Percentiles rank a stretch among this genome's conserved stretches.
Evolutionary conservation across 2,113 vertebrate species (phyloP).

Genomic region (Paramisgurnus dabryanus): DNA sequence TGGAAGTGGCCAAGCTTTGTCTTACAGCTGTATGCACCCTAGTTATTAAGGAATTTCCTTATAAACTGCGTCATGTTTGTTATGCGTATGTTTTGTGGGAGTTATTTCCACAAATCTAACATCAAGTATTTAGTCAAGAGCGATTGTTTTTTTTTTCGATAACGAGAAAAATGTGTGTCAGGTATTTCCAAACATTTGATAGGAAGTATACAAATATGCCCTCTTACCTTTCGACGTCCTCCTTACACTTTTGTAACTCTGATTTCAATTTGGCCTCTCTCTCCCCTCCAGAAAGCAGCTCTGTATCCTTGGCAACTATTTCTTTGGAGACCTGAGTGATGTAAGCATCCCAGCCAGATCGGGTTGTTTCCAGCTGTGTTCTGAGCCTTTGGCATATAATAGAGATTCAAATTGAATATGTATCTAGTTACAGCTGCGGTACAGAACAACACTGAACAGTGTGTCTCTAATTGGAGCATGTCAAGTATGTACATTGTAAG

Average conservation of each 20-base stretch:
- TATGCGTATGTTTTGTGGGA: too few species aligned
- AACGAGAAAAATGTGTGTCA: not conserved
- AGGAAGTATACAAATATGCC: not conserved
- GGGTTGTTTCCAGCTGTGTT: slow-evolving; percentile 63
- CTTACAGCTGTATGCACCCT: too few species aligned
- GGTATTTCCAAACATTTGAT: not conserved
- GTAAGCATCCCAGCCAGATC: slow-evolving; percentile 71
- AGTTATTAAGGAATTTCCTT: too few species aligned
- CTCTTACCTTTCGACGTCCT: slow-evolving; percentile 74
- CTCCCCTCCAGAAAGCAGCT: slow-evolving; percentile 66
- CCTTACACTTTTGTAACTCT: slow-evolving; percentile 69
- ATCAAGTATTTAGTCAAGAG: not conserved
- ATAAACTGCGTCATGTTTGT: too few species aligned
- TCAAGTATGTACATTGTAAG: not conserved
- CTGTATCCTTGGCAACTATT: slow-evolving; percentile 73
- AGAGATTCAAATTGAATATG: not conserved
- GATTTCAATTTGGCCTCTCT: slow-evolving; percentile 65
- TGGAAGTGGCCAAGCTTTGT: too few species aligned
- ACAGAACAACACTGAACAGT: not conserved
- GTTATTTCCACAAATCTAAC: too few species aligned
- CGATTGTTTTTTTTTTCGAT: too few species aligned
- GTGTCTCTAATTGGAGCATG: too few species aligned
- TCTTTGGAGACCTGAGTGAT: slow-evolving; percentile 71
- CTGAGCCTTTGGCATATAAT: slow-evolving; percentile 66
- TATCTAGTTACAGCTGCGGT: not conserved